Conservation (phyloP, 2,888 invertebrate species). For the Aleiodes alternator region DNA sequence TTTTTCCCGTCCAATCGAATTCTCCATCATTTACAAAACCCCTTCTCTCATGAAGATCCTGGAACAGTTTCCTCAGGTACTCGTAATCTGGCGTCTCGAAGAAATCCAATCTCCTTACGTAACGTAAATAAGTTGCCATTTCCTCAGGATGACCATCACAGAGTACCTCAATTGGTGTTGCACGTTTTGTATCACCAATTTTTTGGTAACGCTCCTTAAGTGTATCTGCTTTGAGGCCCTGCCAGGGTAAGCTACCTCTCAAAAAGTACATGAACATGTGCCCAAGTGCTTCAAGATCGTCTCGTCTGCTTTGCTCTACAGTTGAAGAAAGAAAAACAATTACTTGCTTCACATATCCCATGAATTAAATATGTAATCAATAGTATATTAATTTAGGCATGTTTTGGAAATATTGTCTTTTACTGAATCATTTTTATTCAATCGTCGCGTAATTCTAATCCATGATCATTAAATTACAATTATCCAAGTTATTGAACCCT, state of each 20-base stretch:
- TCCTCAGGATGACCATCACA: constrained; percentile 95
- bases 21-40: constrained; percentile 93
- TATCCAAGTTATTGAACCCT: too few species aligned
- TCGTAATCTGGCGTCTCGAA: constrained; percentile 99
- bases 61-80: constrained; percentile 96
- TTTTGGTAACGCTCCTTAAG: constrained; percentile 99
- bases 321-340: not conserved
- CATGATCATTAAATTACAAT: too few species aligned
- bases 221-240: constrained; percentile 99
- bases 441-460: too few species aligned
- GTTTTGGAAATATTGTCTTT: too few species aligned
- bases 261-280: constrained; percentile 99
- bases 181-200: constrained; percentile 99
- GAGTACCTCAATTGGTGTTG: constrained; percentile 96
- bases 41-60: constrained; percentile 91
- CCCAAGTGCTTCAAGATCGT: constrained; percentile 99
- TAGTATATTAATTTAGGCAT: too few species aligned
- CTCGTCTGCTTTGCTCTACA: constrained; percentile 98
- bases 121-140: constrained; percentile 97
- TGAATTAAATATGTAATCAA: too few species aligned
- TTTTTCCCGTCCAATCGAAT: constrained; percentile 96
- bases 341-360: not conserved
- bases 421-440: too few species aligned
- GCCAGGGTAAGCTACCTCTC: constrained; percentile 99
- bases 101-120: constrained; percentile 98